A percentile compares a stretch with the other conserved stretches of the same genome.
phyloP scores from a whole-genome alignment of 2,888 invertebrate species.

The Lycocerus yunnanus region DNA sequence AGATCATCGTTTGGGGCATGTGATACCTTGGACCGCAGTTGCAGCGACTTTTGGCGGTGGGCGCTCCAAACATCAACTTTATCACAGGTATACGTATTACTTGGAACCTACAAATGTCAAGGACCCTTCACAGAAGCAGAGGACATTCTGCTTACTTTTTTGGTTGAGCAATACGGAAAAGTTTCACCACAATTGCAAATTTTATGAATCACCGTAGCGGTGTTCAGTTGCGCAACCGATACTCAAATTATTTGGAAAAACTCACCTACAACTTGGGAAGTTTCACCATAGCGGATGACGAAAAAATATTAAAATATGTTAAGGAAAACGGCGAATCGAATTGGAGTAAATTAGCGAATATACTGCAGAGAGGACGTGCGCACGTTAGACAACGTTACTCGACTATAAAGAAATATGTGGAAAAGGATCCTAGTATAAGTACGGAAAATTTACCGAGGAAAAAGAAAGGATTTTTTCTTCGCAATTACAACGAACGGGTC shows the following conservation, averaged over 20 bases:
- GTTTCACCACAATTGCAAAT: conserved; percentile 61
- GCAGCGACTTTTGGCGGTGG: conserved; percentile 63
- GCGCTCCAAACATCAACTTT: conserved; percentile 69
- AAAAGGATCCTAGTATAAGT: conserved; percentile 54
- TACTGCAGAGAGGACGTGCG: conserved; percentile 62
- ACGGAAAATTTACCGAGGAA: conserved; percentile 52
- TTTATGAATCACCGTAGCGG: conserved; percentile 66
- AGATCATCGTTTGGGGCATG: conserved; percentile 65
- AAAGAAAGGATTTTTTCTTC: conserved; percentile 19
- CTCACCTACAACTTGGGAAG: conserved; percentile 54
- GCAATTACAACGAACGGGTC: not conserved
- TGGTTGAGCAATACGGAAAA: conserved; percentile 65
- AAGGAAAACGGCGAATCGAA: conserved; percentile 42
- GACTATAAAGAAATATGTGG: conserved; percentile 59
- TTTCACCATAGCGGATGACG: conserved; percentile 72
- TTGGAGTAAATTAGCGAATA: conserved; percentile 60
- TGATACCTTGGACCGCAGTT: conserved; percentile 77
- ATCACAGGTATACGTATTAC: conserved; percentile 60
- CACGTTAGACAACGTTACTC: conserved; percentile 53
- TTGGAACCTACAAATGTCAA: conserved; percentile 55
- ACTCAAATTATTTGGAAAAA: conserved; percentile 57
- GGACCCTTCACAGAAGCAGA: conserved; percentile 70
- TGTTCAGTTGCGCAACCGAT: conserved; percentile 65
- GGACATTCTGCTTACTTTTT: conserved; percentile 67
- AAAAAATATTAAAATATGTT: conserved; percentile 61